Conservation (phyloP, 1,140 invertebrate genomes). For the Holcopasites calliopsidis region DNA sequence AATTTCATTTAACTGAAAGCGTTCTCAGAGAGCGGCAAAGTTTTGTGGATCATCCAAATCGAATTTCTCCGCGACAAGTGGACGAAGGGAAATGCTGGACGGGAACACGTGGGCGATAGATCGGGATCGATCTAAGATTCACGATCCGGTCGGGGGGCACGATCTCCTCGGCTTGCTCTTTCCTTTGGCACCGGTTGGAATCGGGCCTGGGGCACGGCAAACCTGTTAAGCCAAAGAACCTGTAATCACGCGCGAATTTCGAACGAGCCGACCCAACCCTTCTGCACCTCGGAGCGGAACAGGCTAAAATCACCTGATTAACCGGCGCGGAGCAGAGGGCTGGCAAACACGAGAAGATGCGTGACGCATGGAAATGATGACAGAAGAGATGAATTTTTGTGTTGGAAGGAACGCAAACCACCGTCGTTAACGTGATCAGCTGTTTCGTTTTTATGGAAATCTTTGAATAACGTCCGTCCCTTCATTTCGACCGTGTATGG, state of each 20-base stretch:
- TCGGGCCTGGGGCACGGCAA: constrained; percentile 33
- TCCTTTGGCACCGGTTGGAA: constrained; percentile 15
- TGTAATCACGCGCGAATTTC: constrained; percentile 50
- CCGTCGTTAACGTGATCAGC: background rate
- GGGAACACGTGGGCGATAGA: no score
- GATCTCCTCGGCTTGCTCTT: constrained; percentile 1
- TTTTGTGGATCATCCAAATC: no score
- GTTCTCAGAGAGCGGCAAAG: no score
- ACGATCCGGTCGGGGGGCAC: background rate
- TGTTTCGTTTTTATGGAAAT: background rate
- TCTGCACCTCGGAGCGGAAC: constrained; percentile 37
- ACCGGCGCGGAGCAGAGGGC: background rate
- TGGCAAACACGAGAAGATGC: background rate
- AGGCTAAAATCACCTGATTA: constrained; percentile 19
- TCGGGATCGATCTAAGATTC: constrained; percentile 26
- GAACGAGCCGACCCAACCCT: constrained; percentile 37
- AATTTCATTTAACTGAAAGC: no score
- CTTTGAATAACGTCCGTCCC: background rate
- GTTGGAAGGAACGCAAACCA: background rate
- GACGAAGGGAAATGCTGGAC: no score
- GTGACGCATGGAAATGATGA: constrained; percentile 22
- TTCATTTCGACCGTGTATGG: no score
- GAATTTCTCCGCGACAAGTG: no score
- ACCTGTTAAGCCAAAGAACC: constrained; percentile 49
- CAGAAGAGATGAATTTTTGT: background rate